Conservation (phyloP, 2,888 invertebrate genomes). For the Frankliniella fusca region DNA sequence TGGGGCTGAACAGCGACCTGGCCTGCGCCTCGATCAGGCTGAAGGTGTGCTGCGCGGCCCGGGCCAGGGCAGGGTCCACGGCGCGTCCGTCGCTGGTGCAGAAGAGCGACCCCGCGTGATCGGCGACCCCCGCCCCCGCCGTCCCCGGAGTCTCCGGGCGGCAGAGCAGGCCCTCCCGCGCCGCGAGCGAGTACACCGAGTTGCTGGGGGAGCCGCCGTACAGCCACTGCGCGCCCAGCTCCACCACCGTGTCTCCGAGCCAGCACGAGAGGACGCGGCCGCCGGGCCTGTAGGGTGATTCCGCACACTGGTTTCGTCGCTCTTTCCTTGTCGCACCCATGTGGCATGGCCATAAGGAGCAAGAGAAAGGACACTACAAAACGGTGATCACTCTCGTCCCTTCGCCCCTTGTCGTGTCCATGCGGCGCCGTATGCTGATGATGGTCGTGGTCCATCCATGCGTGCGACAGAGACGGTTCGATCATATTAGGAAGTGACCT, state of each 20-base stretch:
- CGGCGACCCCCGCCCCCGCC: conserved; percentile 47
- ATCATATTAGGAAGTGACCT: too few species aligned
- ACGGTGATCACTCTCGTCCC: too few species aligned
- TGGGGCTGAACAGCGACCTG: conserved; percentile 56
- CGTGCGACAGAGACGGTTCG: too few species aligned
- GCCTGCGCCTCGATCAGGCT: conserved; percentile 65
- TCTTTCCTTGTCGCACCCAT: too few species aligned
- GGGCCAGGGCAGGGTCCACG: conserved; percentile 59
- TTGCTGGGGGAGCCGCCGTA: conserved; percentile 67
- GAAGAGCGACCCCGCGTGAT: conserved; percentile 57
- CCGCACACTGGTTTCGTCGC: too few species aligned
- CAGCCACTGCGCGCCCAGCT: conserved; percentile 73
- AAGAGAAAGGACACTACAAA: too few species aligned
- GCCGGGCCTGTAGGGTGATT: conserved; percentile 71
- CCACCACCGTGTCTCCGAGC: conserved; percentile 70
- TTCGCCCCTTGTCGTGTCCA: too few species aligned
- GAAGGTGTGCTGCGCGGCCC: conserved; percentile 63
- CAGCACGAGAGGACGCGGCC: conserved; percentile 74
- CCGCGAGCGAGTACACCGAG: conserved; percentile 65
- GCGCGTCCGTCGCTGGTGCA: conserved; percentile 68
- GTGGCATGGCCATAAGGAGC: too few species aligned
- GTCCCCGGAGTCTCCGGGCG: conserved; percentile 49
- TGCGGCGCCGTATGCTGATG: too few species aligned
- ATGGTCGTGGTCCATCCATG: too few species aligned
- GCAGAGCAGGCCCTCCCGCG: conserved; percentile 62